Conservation (phyloP, 2,797 vertebrate species). For the Artibeus lituratus region DNA sequence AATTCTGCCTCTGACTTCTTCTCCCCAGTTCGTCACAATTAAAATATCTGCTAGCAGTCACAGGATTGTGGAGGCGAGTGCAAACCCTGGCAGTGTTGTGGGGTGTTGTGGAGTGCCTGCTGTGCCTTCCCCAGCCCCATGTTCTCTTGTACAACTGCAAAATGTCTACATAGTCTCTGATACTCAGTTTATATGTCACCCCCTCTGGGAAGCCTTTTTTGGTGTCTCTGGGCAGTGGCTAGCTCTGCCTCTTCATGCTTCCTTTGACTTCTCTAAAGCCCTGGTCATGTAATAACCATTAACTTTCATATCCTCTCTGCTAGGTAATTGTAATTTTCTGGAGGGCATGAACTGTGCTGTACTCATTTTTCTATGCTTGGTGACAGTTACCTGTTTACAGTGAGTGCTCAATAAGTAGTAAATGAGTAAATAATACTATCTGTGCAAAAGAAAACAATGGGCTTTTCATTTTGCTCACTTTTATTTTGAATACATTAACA, state of each 20-base stretch:
- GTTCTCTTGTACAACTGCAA: background rate
- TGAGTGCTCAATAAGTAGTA: background rate
- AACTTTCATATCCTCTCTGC: background rate
- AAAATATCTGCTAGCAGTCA: background rate
- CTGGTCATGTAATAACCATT: background rate
- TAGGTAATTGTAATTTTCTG: background rate
- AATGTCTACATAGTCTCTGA: background rate
- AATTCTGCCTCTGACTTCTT: background rate
- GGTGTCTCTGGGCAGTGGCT: background rate
- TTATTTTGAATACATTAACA: conserved; percentile 27
- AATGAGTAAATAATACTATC: background rate
- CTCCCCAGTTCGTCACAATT: background rate
- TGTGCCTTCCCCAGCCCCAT: background rate
- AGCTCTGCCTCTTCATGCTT: background rate
- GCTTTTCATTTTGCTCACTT: conserved; percentile 24
- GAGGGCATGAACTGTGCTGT: background rate
- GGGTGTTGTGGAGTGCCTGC: background rate
- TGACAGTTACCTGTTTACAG: background rate
- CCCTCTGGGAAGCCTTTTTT: background rate
- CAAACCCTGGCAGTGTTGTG: background rate
- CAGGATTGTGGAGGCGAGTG: background rate
- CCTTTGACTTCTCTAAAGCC: background rate
- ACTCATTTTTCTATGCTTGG: background rate
- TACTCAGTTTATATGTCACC: background rate
- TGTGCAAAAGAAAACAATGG: background rate